These are phyloP conservation scores for Platyrinchus mystaceus DNA, from an alignment of 2,797 vertebrate species.

Conservation along the genomic window DNA sequence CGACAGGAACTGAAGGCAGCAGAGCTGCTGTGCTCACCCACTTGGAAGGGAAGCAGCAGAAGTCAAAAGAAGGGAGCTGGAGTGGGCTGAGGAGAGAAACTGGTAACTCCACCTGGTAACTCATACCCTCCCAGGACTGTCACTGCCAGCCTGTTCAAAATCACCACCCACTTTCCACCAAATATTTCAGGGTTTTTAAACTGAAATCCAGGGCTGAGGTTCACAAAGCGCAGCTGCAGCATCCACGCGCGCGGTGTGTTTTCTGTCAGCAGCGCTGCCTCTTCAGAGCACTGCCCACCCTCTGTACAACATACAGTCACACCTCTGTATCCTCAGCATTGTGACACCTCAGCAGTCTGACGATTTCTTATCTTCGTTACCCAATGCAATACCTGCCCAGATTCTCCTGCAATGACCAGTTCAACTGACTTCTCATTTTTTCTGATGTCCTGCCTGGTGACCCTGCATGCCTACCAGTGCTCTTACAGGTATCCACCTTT, in stretches of 20 bases:
- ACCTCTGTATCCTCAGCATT: neutral
- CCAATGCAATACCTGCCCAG: neutral
- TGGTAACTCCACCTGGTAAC: neutral
- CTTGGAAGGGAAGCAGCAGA: neutral
- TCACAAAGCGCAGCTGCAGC: neutral
- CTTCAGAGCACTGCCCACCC: neutral
- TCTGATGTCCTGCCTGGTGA: neutral
- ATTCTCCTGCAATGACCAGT: neutral
- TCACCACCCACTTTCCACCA: neutral
- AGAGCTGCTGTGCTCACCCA: neutral
- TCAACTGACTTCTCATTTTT: neutral
- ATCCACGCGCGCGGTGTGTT: rapidly evolving
- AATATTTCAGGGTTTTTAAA: neutral
- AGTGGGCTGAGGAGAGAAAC: neutral
- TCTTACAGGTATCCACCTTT: neutral
- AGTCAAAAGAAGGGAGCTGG: neutral
- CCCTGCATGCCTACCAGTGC: neutral
- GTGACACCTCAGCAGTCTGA: neutral
- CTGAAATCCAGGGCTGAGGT: neutral
- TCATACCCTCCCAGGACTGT: neutral
- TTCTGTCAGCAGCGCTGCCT: neutral
- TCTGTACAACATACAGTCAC: neutral
- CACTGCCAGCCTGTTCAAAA: neutral
- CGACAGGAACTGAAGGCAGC: neutral
- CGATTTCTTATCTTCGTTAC: neutral